Evolutionary conservation across 2,113 vertebrate genomes (phyloP), one percentile per base, ranked within the genome.

Genomic region (Ciconia maguari): DNA sequence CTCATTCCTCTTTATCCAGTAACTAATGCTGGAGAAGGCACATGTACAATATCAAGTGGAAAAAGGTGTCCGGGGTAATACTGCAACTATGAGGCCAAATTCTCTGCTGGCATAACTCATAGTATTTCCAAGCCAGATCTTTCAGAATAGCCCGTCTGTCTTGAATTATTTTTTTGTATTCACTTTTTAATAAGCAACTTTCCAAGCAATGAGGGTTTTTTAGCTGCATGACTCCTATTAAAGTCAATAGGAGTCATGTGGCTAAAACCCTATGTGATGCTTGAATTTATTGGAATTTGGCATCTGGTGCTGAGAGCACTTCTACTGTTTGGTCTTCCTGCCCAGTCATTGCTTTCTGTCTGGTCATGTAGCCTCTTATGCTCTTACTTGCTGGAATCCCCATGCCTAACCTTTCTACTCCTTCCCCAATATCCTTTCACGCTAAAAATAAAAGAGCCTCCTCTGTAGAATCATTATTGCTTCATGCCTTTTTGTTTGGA

Each of bases 151-250:
- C 27, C 71, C 0, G 5, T 72, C 88, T 94, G 75, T 91, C 93
- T 90, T 66, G 44, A 97, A 89, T 95, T 96, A 88, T 44, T 96
- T 95, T 94, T 95, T 96, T 0, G 13, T 34, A 87, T 94, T 94
- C 89, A 78, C 46, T 95, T 90, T 97, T 95, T 96, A 97, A 97
- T 96, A 97, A 96, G 87, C 94, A 96, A 95, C 91, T 96, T 97
- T 93, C 91, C 78, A 89, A 91, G 94, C 84, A 93, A 93, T 34
- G 38, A 95, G 82, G 62, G 75, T 13, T 86, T 97, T 96, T 95
- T 91, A 97, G 94, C 96, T 44, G 89, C 96, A 90, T 88, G 96
- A 94, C 66, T 97, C 91, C 95, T 94, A 96, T 97, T 96, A 96
- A 91, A 95, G 91, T 94, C 95, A 96, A 96, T 93, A 91, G 87